These are phyloP conservation scores for Falcunculus frontatus DNA, from an alignment of 2,113 vertebrate genomes.

Conservation along the genomic window DNA sequence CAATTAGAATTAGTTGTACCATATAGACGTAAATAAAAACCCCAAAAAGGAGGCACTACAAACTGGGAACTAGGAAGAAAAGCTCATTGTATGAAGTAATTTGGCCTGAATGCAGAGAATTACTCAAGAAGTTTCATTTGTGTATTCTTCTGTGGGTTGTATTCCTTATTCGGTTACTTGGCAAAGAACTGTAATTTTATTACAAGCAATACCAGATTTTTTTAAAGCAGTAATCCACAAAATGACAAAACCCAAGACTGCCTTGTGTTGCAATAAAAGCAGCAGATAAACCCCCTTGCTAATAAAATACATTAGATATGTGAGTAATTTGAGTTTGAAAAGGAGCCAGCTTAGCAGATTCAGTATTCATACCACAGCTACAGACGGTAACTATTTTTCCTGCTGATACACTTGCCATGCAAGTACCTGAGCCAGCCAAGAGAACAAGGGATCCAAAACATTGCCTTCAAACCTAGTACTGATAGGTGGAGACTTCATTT, in stretches of 20 bases:
- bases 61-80: background rate
- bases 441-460: background rate
- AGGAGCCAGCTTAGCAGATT: background rate
- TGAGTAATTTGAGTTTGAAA: background rate
- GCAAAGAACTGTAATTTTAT: background rate
- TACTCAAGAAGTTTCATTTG: background rate
- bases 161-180: background rate
- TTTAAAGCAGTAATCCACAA: background rate
- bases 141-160: background rate
- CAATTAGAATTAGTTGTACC: background rate
- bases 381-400: background rate
- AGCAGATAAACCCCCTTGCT: background rate
- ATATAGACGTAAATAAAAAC: background rate
- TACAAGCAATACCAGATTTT: background rate
- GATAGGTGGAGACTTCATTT: background rate
- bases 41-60: background rate
- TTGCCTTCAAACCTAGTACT: background rate
- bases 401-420: background rate
- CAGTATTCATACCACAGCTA: background rate
- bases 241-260: background rate
- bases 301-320: background rate
- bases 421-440: background rate
- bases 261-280: background rate
- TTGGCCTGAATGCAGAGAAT: background rate
- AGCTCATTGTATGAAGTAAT: background rate